A percentile compares a stretch with the other conserved stretches of the same genome.
These are phyloP conservation scores for Cremastinae sp. DNA, from an alignment of 2,888 invertebrate species.

Conservation along the genomic window DNA sequence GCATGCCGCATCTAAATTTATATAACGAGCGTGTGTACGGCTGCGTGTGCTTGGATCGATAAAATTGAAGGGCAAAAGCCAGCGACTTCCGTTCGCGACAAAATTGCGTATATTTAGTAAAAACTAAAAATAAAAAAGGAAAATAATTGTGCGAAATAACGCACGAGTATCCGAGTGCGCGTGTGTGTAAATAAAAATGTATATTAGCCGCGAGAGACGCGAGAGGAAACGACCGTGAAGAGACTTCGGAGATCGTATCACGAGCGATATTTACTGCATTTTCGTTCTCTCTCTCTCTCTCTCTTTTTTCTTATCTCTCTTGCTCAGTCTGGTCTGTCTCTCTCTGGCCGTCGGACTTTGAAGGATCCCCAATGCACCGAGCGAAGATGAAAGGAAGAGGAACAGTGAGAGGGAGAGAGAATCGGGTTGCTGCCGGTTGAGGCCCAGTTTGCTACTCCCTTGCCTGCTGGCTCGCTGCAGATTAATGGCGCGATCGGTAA, in stretches of 20 bases:
- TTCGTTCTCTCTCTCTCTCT: slow-evolving; percentile 35
- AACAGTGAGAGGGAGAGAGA: slow-evolving; percentile 14
- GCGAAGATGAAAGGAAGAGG: slow-evolving; percentile 6
- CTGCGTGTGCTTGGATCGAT: too few species aligned
- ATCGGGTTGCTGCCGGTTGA: slow-evolving; percentile 48
- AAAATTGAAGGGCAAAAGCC: too few species aligned
- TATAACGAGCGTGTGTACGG: too few species aligned
- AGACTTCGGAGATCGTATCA: slow-evolving; percentile 72
- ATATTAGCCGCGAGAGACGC: slow-evolving; percentile 45
- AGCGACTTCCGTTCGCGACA: too few species aligned
- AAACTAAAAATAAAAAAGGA: too few species aligned
- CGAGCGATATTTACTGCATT: slow-evolving; percentile 73
- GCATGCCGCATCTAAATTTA: too few species aligned
- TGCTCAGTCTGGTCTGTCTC: neutral
- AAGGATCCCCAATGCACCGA: slow-evolving; percentile 32
- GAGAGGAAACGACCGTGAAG: slow-evolving; percentile 61
- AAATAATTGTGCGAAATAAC: neutral
- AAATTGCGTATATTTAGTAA: neutral
- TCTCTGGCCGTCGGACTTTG: slow-evolving; percentile 18
- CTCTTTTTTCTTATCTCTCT: slow-evolving; percentile 20
- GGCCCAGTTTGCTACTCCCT: slow-evolving; percentile 49
- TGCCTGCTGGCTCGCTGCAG: slow-evolving; percentile 65
- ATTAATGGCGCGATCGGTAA: slow-evolving; percentile 78
- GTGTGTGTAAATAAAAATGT: neutral
- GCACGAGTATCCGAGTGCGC: neutral